Conservation (phyloP, 2,888 invertebrate genomes). For the Epistrophe grossulariae region DNA sequence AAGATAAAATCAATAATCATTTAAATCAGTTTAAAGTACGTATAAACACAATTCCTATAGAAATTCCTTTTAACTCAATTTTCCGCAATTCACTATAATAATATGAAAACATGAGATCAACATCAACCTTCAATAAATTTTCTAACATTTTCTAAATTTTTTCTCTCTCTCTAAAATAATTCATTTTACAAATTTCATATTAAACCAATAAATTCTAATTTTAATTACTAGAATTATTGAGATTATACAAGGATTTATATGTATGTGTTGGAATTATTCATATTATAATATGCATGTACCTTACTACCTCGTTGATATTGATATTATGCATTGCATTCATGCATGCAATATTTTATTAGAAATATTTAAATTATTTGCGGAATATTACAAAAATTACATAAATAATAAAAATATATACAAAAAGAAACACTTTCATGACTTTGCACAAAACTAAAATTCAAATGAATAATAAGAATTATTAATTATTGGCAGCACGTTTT, state of each 20-base stretch:
- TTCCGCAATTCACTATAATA: background rate
- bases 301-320: background rate
- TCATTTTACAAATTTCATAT: constrained; percentile 3
- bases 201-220: constrained; percentile 20
- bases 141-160: too few relatives aligned
- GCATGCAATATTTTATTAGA: constrained; percentile 1
- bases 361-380: constrained; percentile 22
- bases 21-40: too few relatives aligned
- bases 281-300: background rate
- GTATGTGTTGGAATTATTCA: background rate
- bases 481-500: background rate
- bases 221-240: constrained; percentile 2
- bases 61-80: constrained; percentile 11
- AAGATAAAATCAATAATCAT: too few relatives aligned
- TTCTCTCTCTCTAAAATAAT: background rate
- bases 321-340: background rate
- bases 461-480: constrained; percentile 8
- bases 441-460: constrained; percentile 6
- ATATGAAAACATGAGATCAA: background rate
- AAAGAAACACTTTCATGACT: background rate
- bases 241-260: background rate
- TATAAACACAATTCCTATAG: background rate
- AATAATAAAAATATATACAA: background rate
- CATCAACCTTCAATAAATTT: constrained; percentile 1
- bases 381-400: background rate